Conservation (phyloP, 2,888 invertebrate genomes). For the Melanotus villosus region DNA sequence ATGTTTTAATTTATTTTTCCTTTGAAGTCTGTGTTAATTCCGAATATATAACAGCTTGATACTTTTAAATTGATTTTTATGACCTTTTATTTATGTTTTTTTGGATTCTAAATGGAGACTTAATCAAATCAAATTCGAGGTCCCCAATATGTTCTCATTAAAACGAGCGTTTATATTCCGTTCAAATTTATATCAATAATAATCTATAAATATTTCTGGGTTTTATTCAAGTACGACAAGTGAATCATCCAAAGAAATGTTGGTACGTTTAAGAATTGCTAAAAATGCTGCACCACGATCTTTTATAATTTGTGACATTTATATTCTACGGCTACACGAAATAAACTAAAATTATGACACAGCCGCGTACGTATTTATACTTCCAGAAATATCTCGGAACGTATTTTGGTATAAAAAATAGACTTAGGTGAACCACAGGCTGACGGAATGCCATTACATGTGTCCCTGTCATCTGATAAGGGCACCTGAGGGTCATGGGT, state of each 20-base stretch:
- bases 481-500: slow-evolving; percentile 63
- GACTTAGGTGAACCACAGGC: slow-evolving; percentile 42
- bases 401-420: slow-evolving; percentile 48
- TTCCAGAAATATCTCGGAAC: slow-evolving; percentile 39
- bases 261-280: background rate
- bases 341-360: slow-evolving; percentile 57
- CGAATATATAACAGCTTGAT: slow-evolving; percentile 46
- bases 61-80: slow-evolving; percentile 48
- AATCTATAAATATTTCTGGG: background rate
- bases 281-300: slow-evolving; percentile 3
- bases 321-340: slow-evolving; percentile 54
- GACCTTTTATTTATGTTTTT: slow-evolving; percentile 36
- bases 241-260: slow-evolving; percentile 10
- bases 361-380: slow-evolving; percentile 54
- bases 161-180: slow-evolving; percentile 21
- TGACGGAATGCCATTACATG: slow-evolving; percentile 66
- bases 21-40: slow-evolving; percentile 41
- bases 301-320: slow-evolving; percentile 49
- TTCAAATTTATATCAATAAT: background rate
- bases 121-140: too few relatives aligned
- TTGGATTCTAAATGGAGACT: slow-evolving; percentile 31
- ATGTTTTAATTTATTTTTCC: slow-evolving; percentile 43
- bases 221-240: slow-evolving; percentile 14
- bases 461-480: slow-evolving; percentile 66
- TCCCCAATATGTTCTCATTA: slow-evolving; percentile 21